These are phyloP conservation scores for Aplysia californica DNA, from an alignment of 1,140 invertebrate genomes.

Conservation along the genomic window DNA sequence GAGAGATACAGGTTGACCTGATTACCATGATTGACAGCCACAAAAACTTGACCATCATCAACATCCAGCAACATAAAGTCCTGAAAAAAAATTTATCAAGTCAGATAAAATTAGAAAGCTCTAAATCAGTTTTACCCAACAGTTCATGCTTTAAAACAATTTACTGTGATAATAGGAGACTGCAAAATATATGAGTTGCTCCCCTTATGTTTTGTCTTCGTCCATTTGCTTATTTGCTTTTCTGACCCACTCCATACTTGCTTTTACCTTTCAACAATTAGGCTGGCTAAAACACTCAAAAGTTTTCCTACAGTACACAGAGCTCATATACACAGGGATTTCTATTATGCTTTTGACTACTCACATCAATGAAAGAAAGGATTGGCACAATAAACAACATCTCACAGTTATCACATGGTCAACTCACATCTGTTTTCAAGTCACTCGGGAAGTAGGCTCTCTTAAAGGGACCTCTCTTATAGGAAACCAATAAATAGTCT, in stretches of 20 bases:
- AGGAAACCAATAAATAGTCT: slow-evolving; percentile 76
- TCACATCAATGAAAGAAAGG: too few relatives aligned
- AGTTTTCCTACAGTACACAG: background rate
- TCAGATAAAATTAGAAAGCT: background rate
- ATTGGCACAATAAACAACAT: too few relatives aligned
- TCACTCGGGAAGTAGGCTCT: slow-evolving; percentile 81
- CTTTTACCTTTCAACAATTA: background rate
- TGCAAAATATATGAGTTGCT: background rate
- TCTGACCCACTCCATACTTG: background rate
- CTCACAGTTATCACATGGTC: too few relatives aligned
- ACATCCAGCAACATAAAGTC: slow-evolving; percentile 27
- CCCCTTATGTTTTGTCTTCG: background rate
- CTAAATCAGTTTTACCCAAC: background rate
- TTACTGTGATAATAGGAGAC: background rate
- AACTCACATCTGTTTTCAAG: slow-evolving; percentile 69
- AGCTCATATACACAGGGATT: too few relatives aligned
- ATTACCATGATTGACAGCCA: slow-evolving; percentile 24
- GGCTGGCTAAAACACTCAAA: too few relatives aligned
- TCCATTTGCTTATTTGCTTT: background rate
- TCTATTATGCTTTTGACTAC: too few relatives aligned
- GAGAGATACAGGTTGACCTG: slow-evolving; percentile 32
- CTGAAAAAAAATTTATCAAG: slow-evolving; percentile 6
- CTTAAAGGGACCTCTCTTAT: slow-evolving; percentile 78
- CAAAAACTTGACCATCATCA: slow-evolving; percentile 28
- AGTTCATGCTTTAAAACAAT: background rate